These are phyloP conservation scores for Eubasilissa splendida DNA, from an alignment of 2,888 invertebrate genomes.

Conservation along the genomic window DNA sequence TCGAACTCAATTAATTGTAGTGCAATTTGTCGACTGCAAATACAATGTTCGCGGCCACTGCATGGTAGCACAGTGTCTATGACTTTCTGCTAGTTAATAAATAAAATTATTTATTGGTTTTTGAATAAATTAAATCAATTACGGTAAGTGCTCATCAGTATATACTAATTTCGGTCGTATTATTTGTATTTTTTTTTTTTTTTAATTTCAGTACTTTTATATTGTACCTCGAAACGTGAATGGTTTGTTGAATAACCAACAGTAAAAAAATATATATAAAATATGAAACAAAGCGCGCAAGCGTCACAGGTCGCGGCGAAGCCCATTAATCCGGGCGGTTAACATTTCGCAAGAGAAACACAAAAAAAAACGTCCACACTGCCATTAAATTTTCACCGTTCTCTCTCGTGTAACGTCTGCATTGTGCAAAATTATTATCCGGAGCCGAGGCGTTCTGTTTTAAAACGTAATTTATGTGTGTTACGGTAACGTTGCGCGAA, in stretches of 20 bases:
- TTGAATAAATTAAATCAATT: no score
- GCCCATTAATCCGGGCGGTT: slow-evolving; percentile 13
- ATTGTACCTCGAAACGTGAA: neutral
- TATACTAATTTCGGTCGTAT: no score
- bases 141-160: no score
- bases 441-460: neutral
- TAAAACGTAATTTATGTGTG: slow-evolving; percentile 8
- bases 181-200: no score
- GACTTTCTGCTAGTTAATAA: no score
- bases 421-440: slow-evolving; percentile 32
- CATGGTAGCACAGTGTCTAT: no score
- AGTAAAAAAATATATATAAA: neutral
- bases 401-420: slow-evolving; percentile 4
- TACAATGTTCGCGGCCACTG: no score
- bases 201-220: no score
- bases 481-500: neutral
- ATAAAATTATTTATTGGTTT: no score
- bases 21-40: no score
- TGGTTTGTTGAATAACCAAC: neutral
- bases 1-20: no score
- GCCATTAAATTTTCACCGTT: slow-evolving; percentile 8
- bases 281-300: slow-evolving; percentile 3
- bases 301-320: slow-evolving; percentile 16
- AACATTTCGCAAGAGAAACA: slow-evolving; percentile 6
- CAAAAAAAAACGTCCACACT: neutral